Conservation (phyloP, 2,113 vertebrate species). For the Sula dactylatra region DNA sequence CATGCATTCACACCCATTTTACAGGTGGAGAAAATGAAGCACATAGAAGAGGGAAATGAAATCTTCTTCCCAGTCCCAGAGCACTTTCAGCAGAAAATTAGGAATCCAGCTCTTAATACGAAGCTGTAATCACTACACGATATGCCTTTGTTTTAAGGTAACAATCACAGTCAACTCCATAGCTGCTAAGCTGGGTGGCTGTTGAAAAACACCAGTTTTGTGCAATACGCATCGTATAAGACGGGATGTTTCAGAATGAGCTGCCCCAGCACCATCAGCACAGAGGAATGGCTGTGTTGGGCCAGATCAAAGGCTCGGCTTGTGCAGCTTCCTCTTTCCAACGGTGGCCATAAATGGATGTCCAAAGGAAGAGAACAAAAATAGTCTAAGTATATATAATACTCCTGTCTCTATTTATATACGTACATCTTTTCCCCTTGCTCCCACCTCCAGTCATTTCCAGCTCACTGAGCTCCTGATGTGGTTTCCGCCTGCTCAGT, state of each 20-base stretch:
- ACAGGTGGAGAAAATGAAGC: neutral
- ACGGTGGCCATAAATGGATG: neutral
- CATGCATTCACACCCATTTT: neutral
- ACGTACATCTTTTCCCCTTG: neutral
- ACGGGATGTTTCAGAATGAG: neutral
- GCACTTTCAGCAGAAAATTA: neutral
- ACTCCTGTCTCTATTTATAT: conserved; percentile 33
- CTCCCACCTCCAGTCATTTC: neutral
- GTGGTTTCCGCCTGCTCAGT: neutral
- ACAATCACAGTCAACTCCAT: neutral
- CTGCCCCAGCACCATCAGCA: neutral
- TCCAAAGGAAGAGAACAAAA: conserved; percentile 42
- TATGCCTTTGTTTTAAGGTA: neutral
- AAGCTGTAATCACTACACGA: neutral
- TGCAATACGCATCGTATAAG: neutral
- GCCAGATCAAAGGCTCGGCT: conserved; percentile 22
- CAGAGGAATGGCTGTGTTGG: neutral
- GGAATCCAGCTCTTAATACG: neutral
- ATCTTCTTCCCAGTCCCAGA: neutral
- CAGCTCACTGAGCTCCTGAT: neutral
- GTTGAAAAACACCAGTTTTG: neutral
- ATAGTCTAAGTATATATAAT: conserved; percentile 30
- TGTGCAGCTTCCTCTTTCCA: neutral
- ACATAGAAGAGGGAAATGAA: neutral
- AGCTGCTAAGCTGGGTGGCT: neutral